Evolutionary conservation across 2,113 vertebrate genomes (phyloP), one percentile per base, ranked within the genome.

Genomic region (Aplodontia rufa): DNA sequence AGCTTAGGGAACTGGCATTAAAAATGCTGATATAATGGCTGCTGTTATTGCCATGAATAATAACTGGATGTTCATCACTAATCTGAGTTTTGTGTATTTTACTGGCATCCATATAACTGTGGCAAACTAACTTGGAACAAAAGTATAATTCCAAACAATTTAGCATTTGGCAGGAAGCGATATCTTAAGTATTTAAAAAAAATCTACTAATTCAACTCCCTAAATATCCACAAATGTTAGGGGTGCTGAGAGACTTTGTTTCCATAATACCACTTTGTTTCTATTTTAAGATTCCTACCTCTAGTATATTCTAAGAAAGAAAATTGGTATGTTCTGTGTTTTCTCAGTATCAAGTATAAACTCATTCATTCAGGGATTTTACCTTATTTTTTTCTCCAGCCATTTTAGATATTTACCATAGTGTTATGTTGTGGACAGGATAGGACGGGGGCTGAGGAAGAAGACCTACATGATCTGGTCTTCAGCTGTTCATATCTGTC

Each of bases 201-300:
- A 42, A 5, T 71, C 40, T 6, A 87, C 8, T 78, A 28, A 64
- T 68, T 97, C 94, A 80, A 69, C 4, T 91, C 9, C 81, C 20
- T 88, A 85, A 91, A 72, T 86, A 74, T n/a, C 13, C 47, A 81
- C 60, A 66, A 32, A 81, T 78, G 60, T 92, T 80, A 90, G 16
- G 53, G 24, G 3, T 85, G 3, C 4, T 78, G 13, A 69, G 74
- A 74, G 40, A 2, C 82, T 88, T 6, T 71, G n/a, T 87, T 83
- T 91, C 11, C 9, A 64, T 62, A 89, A 40, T 2, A 69, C 22
- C 81, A 35, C 3, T 93, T 88, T 91, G 24, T 7, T 88, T 47
- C 35, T 87, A 19, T 80, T 85, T 94, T 80, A 80, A 75, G 2
- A 71, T 8, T 9, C 20, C 6, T 1, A 45, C 30, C 13, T 40